Base-by-base conservation (phyloP, 2,797 vertebrate species). In the Diplodus puntazzo region DNA sequence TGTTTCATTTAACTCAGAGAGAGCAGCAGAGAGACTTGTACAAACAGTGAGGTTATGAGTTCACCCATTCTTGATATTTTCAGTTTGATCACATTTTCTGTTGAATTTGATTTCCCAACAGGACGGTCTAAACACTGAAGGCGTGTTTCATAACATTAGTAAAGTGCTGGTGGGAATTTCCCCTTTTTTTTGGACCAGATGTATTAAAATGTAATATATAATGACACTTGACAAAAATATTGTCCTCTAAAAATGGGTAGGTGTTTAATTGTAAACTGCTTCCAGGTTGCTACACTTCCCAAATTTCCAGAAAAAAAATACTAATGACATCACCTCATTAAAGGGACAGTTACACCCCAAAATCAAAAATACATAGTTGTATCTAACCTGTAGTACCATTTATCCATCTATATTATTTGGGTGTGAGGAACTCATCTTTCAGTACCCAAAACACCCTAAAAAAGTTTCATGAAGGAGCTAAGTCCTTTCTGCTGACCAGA, bases 271-370 rank as follows among this genome's bases (percentile, higher is more conserved):
- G 3, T n/a, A 46, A 68, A 61, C 23, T 9, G 21, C 43, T 52
- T 2, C 12, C 54, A 63, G 20, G 25, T 23, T 58, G 13, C 27
- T 20, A 71, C 71, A 5, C 18, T 34, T 13, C 23, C 3, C 11
- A 20, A 16, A 66, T 61, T 39, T 64, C 42, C 49, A 30, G 4
- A 57, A 43, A 53, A 67, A 48, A 43, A 46, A 67, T 46, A 45
- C 23, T 25, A 23, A 52, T 10, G 3, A 0, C 18, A 21, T 55
- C 43, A 17, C 23, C 49, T 46, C 14, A 7, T 14, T 20, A 50
- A 23, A 39, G 8, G 34, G 34, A 39, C 8, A 10, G 34, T 39
- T 9, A 39, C 39, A 39, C 39, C 39, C 39, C 39, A 39, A 11
- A 39, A 39, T 39, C 39, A 39, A 39, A 39, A 39, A 10, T 11